These are phyloP conservation scores for Nibea albiflora DNA, from an alignment of 2,113 vertebrate species.

Conservation along the genomic window DNA sequence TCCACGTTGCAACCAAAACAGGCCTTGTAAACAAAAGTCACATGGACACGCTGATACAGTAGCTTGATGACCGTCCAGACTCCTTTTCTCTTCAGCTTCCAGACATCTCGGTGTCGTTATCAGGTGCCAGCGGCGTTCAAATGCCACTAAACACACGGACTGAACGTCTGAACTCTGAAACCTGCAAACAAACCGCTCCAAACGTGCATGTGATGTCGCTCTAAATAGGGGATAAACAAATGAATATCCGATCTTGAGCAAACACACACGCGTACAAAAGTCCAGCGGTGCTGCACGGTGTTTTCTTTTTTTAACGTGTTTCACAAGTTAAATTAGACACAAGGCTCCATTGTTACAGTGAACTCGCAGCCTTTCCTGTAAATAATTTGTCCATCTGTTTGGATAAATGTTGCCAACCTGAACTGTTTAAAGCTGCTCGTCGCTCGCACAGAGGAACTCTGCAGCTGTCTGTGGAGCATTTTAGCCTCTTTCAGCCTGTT, in stretches of 20 bases:
- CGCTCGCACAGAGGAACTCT: background rate
- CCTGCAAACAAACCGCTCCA: background rate
- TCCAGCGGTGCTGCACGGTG: background rate
- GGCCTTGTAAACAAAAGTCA: slow-evolving; percentile 39
- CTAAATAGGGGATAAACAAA: background rate
- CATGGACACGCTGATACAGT: background rate
- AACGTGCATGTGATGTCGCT: background rate
- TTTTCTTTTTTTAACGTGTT: no score
- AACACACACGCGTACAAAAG: background rate
- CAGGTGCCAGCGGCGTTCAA: background rate
- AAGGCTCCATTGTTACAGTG: background rate
- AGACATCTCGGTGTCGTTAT: accelerated
- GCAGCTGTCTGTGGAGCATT: background rate
- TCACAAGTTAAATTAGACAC: background rate
- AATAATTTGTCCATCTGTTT: background rate
- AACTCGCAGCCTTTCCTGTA: background rate
- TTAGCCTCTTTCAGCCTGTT: background rate
- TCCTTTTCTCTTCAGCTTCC: background rate
- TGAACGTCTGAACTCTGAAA: background rate
- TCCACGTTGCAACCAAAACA: background rate
- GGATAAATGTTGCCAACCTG: background rate
- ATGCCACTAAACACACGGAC: background rate
- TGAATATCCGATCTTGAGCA: background rate
- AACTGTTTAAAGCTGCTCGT: no score
- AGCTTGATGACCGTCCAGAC: slow-evolving; percentile 13